A percentile compares a stretch with the other conserved stretches of the same genome.
Conservation (phyloP, 2,113 vertebrate species). For the Sprattus sprattus region DNA sequence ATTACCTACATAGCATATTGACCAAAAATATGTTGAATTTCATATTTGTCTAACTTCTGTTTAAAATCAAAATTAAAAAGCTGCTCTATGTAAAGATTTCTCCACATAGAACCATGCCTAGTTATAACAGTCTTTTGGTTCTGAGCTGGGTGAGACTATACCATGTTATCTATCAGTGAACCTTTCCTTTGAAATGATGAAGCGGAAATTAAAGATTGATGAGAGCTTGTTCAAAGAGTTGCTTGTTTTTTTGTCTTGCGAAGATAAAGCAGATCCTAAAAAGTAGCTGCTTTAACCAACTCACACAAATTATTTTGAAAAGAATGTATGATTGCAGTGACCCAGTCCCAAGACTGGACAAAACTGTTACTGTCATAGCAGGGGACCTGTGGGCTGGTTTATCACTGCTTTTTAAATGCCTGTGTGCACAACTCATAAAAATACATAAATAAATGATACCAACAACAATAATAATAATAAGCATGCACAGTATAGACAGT, state of each 20-base stretch:
- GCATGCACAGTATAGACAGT: not conserved
- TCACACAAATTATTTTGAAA: no score
- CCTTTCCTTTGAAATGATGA: conserved; percentile 71
- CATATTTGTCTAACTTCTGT: not conserved
- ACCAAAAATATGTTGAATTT: not conserved
- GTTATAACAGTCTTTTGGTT: not conserved
- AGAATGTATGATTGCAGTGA: no score
- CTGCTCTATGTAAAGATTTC: not conserved
- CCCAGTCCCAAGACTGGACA: no score
- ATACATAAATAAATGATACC: not conserved
- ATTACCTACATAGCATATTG: not conserved
- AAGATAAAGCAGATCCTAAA: conserved; percentile 55
- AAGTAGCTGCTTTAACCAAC: no score
- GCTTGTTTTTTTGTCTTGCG: conserved; percentile 55
- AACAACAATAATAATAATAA: not conserved
- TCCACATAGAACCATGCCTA: not conserved
- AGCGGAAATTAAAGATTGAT: conserved; percentile 69
- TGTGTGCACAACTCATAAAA: not conserved
- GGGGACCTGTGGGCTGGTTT: not conserved
- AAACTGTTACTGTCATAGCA: no score
- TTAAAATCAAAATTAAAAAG: no score
- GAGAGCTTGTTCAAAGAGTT: conserved; percentile 70
- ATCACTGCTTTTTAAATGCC: not conserved
- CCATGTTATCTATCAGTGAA: not conserved
- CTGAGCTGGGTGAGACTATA: not conserved